A percentile compares a stretch with the other conserved stretches of the same genome.
phyloP scores from a whole-genome alignment of 1,140 invertebrate genomes.

The Alviniconcha marisindica region DNA sequence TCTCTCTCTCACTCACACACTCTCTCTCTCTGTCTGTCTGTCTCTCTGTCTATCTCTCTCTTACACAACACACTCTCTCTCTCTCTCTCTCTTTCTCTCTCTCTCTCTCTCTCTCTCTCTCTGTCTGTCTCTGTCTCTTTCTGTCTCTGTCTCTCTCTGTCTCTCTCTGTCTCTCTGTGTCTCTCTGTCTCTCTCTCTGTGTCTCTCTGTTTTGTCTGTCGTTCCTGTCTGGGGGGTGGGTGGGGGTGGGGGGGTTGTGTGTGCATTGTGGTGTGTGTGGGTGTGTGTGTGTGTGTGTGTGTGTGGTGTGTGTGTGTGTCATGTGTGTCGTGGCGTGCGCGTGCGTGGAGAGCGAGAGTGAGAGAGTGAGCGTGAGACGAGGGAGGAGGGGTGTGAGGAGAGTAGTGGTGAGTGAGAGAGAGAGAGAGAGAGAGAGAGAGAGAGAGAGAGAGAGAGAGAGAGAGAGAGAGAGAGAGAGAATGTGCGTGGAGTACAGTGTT shows the following conservation, averaged over 20 bases:
- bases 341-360: not conserved
- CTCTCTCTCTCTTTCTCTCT: not conserved
- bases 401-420: not conserved
- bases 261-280: not conserved
- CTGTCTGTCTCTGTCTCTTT: no score
- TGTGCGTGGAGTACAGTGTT: not conserved
- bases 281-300: not conserved
- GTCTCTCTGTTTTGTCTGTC: no score
- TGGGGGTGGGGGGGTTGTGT: not conserved
- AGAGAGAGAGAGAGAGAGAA: slow-evolving; percentile 5
- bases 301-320: not conserved
- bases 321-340: not conserved
- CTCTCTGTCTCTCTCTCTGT: no score
- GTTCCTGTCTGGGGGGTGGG: not conserved
- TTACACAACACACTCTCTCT: no score
- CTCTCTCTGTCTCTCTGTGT: no score
- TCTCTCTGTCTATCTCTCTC: no score
- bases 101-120: not conserved
- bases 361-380: not conserved
- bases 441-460: slow-evolving; percentile 9
- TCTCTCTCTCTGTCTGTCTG: no score
- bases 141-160: no score
- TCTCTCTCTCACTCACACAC: not conserved
- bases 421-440: not conserved
- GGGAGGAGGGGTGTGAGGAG: no score